Evolutionary conservation across 2,113 vertebrate genomes (phyloP).

Genomic region (Cyprinodon tularosa): DNA sequence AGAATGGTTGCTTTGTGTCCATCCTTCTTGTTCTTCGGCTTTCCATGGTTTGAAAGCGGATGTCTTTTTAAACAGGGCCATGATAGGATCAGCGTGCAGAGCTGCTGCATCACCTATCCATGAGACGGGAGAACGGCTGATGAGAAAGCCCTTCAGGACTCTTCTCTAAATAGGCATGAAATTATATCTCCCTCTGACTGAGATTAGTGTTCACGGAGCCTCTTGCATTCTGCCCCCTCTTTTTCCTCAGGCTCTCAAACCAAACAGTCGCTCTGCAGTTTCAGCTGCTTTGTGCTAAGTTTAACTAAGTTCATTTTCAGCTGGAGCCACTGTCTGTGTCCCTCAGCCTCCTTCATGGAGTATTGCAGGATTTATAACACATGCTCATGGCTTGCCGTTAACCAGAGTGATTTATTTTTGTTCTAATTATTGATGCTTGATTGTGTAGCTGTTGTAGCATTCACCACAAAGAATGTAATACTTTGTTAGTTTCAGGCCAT

Average conservation of each 20-base stretch:
- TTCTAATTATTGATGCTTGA: conserved; percentile 35
- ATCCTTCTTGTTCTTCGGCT: conserved; percentile 24
- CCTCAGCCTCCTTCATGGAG: conserved; percentile 53
- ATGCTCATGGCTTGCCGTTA: conserved; percentile 47
- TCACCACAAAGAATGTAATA: conserved; percentile 20
- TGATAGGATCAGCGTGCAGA: conserved; percentile 70
- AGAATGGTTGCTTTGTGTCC: conserved; percentile 18
- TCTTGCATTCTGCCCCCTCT: conserved; percentile 64
- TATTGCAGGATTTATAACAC: conserved; percentile 67
- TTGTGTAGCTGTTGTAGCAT: conserved; percentile 10
- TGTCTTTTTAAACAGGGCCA: conserved; percentile 74
- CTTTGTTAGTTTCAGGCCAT: conserved; percentile 15
- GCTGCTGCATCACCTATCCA: conserved; percentile 81
- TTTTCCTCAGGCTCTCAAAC: conserved; percentile 76
- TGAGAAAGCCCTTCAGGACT: conserved; percentile 82
- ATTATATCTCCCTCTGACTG: conserved; percentile 83
- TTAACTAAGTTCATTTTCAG: conserved; percentile 80
- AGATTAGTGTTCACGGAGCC: conserved; percentile 79
- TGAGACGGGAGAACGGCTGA: conserved; percentile 70
- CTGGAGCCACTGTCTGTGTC: conserved; percentile 63
- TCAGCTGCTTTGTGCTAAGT: conserved; percentile 78
- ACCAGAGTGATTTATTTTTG: conserved; percentile 31
- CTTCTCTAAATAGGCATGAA: conserved; percentile 85
- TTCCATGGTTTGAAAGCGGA: conserved; percentile 44
- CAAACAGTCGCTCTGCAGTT: conserved; percentile 81